phyloP scores from a whole-genome alignment of 2,797 vertebrate species.

The Heteromormyrus szaboi region DNA sequence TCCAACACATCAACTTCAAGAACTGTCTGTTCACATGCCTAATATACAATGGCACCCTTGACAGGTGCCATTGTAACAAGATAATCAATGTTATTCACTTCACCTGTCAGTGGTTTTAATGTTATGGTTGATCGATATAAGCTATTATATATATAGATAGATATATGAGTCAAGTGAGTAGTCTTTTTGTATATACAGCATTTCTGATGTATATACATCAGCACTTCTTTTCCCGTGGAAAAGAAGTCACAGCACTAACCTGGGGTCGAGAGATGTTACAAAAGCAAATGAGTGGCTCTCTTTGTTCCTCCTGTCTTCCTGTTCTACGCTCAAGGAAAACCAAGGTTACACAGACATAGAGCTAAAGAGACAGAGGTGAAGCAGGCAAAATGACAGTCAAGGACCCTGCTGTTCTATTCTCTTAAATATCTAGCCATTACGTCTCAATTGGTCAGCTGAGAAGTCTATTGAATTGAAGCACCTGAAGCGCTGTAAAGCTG shows the following conservation, averaged over 20 bases:
- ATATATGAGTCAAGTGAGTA: neutral
- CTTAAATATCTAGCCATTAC: neutral
- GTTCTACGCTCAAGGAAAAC: neutral
- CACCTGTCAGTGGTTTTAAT: neutral
- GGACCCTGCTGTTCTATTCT: neutral
- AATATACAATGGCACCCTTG: neutral
- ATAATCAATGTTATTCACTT: neutral
- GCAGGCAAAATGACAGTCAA: neutral
- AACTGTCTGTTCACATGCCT: neutral
- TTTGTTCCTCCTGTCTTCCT: neutral
- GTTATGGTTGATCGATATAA: neutral
- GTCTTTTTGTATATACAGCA: neutral
- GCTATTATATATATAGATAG: neutral
- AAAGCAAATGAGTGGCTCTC: neutral
- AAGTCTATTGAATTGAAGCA: neutral
- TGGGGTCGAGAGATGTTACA: neutral
- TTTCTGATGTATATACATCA: neutral
- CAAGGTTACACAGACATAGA: neutral
- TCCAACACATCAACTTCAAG: neutral
- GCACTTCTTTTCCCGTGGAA: neutral
- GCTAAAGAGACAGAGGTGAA: neutral
- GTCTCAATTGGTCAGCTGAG: neutral
- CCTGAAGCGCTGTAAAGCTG: neutral
- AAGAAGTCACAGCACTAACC: neutral
- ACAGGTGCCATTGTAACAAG: neutral